A percentile compares a stretch with the other conserved stretches of the same genome.
These are phyloP conservation scores for Nothocercus nigrocapillus DNA, from an alignment of 2,113 vertebrate genomes.

Conservation along the genomic window DNA sequence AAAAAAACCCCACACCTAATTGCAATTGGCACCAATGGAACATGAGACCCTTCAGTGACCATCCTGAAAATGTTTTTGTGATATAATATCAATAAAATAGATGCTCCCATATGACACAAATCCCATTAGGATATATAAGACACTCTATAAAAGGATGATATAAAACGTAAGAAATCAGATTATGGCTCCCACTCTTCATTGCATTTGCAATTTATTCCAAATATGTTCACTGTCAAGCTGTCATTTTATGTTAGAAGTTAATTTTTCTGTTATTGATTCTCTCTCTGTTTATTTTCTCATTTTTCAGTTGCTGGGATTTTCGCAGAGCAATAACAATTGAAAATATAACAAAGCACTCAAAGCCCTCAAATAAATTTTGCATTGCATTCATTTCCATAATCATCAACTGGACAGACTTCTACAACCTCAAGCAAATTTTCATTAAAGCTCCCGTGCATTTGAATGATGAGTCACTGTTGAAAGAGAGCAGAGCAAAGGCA, in stretches of 20 bases:
- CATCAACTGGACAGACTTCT: neutral
- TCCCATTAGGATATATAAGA: neutral
- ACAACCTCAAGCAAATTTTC: neutral
- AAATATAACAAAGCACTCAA: neutral
- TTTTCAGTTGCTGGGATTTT: conserved; percentile 3
- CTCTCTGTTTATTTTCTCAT: conserved; percentile 33
- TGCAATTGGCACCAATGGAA: neutral
- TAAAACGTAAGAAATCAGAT: neutral
- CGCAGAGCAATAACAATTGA: neutral
- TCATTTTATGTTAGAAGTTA: conserved; percentile 51
- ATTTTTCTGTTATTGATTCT: conserved; percentile 43
- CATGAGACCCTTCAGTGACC: neutral
- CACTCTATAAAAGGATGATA: neutral
- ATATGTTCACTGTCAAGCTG: conserved; percentile 24
- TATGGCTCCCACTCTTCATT: neutral
- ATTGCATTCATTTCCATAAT: neutral
- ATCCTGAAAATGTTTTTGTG: neutral
- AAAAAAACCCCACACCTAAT: neutral
- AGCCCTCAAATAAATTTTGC: conserved; percentile 2
- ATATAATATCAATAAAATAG: neutral
- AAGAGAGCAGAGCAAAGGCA: neutral
- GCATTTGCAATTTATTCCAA: conserved; percentile 36
- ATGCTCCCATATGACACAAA: neutral
- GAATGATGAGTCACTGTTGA: neutral
- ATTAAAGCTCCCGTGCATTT: neutral